phyloP scores from a whole-genome alignment of 2,797 vertebrate genomes.

The Pangasius sanitwongsei region DNA sequence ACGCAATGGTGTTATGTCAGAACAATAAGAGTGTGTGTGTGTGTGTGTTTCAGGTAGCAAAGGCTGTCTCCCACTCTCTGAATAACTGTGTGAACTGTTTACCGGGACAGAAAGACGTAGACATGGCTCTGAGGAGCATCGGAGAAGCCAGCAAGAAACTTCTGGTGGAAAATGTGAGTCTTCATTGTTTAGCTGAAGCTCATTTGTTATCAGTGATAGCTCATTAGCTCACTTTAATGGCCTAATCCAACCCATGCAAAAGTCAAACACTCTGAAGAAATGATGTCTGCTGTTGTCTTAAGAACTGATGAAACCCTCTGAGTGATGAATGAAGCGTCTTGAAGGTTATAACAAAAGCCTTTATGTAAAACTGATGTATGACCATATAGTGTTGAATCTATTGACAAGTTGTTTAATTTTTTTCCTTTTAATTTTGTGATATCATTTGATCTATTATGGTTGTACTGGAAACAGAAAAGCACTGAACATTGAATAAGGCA shows the following conservation, averaged over 20 bases:
- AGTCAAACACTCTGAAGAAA: background rate
- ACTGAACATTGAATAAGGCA: background rate
- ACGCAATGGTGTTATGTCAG: conserved; percentile 57
- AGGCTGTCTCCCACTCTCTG: conserved; percentile 95
- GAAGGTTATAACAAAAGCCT: background rate
- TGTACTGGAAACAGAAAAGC: background rate
- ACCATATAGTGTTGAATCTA: background rate
- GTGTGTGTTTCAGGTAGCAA: conserved; percentile 85
- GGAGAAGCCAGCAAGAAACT: conserved; percentile 98
- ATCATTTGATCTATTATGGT: background rate
- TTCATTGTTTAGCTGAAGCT: background rate
- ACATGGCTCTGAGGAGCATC: conserved; percentile 96
- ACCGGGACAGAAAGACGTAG: conserved; percentile 97
- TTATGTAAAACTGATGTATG: background rate
- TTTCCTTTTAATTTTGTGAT: background rate
- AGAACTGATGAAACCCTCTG: background rate
- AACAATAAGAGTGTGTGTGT: conserved; percentile 47
- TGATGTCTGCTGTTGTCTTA: background rate
- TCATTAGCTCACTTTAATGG: conserved; percentile 26
- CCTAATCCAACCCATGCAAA: background rate
- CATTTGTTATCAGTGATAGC: conserved; percentile 12
- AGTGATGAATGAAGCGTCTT: background rate
- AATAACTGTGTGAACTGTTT: conserved; percentile 99
- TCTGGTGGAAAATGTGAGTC: conserved; percentile 90
- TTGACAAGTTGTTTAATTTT: background rate